Evolutionary conservation across 1,140 invertebrate genomes (phyloP), one percentile per base, ranked within the genome.

Genomic region (Lepeophtheirus salmonis): DNA sequence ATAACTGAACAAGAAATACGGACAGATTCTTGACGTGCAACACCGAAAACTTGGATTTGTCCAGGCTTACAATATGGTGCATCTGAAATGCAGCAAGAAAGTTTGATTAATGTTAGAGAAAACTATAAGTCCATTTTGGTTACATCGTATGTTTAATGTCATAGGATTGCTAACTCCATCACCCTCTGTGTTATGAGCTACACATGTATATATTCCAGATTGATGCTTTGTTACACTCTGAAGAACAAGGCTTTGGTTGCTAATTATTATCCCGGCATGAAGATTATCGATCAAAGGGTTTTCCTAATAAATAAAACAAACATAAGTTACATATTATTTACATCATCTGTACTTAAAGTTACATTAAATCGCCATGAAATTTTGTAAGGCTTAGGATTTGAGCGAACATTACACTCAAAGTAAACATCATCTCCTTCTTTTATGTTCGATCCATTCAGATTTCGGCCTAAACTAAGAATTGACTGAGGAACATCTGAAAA

Each of bases 1-100:
- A 88, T 83, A 61, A 89, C 82, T 71, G 83, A 81, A 71, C 86
- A 91, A 18, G 79, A 76, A 63, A 89, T 84, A 68, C 86, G 79
- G 50, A 86, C 76, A 21, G 79, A 80, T 73, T 89, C 86, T n/a
- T 59, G 30, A 21, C 83, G 75, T 0, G 82, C 86, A 2, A 84
- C 82, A 14, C 84, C 81, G 65, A 81, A 84, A n/a, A 81, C 75
- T 62, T 76, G 77, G 20, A 75, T 74, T 66, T 84, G 83, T 16
- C 76, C 76, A 1, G 74, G 71, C 17, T 77, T 76, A 66, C 83
- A 86, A n/a, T 81, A 75, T 1, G 83, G 83, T 10, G 78, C 76
- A 74, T 81, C 83, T 85, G 69, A 3, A 70, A 71, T 10, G 17
- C 10, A 12, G 10, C 10, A 41, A n/a, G n/a, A 41, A 41, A 41